Evolutionary conservation across 2,113 vertebrate genomes (phyloP), one percentile per base, ranked within the genome.

Genomic region (Xiphophorus maculatus): DNA sequence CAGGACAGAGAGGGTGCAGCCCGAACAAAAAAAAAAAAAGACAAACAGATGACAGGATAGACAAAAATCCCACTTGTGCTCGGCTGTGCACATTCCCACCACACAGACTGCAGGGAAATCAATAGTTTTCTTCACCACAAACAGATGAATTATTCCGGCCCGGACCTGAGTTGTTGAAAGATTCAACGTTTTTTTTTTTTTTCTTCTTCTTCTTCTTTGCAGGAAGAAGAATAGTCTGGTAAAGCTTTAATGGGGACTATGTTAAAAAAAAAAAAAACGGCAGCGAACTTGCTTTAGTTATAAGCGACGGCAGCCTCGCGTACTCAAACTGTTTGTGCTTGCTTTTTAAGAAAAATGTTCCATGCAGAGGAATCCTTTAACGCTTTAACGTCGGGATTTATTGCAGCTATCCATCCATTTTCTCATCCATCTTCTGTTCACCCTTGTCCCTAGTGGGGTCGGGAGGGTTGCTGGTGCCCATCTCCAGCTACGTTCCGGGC

Each of bases 81-180:
- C 37, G 40, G 48, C 81, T 67, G 73, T 2, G 61, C 84, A 82
- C 84, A 87, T 87, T 85, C 81, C 73, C 76, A 85, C 83, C 82
- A 79, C 88, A 86, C 87, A 89, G 84, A 82, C 88, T 85, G 80
- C 87, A 84, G 79, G 66, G 84, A 88, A 91, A 92, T 93, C 90
- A 93, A 91, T 93, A 93, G 74, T 85, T 86, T 90, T 84, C 90
- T 88, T 82, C 72, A 40, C 40, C 84, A 91, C 89, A 87, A 81
- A 90, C 76, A 89, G 83, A 93, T 89, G 78, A 90, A 81, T 91
- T 90, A 89, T 88, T 91, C 74, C 66, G 70, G n/a, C 65, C 44
- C 69, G 67, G 61, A 69, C 69, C 65, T 60, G 42, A 69, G 84
- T 66, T 83, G 48, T 81, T 87, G 83, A 88, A 88, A 83, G 74